Base-by-base conservation (phyloP, 2,888 invertebrate species). In the Eurytoma californica region DNA sequence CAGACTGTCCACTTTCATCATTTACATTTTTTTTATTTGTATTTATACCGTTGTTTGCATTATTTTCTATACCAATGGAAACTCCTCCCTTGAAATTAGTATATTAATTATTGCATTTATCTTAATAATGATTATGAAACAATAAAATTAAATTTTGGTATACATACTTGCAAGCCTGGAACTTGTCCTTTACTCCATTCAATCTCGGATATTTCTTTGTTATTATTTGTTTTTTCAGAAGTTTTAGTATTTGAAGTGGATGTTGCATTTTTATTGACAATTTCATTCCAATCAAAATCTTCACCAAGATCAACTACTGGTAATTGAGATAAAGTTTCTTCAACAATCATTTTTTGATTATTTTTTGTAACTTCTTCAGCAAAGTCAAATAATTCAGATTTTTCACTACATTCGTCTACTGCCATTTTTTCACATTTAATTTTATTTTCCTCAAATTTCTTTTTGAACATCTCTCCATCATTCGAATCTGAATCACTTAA, bases 141-240 rank as follows among this genome's bases (percentile, higher is more conserved):
- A 49, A 68, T 58, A 18, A 57, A 53, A 24, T 67, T 67, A 24
- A 5, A 47, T 16, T 5, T 47, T 18, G 4, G 5, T 16, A 5
- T 65, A 66, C 66, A 14, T 83, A 87, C 86, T 74, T 85, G 82
- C 28, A 87, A 80, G 65, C 82, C 85, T 53, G 84, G 72, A n/a
- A 87, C 76, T n/a, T 87, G 89, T n/a, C 90, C 90, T 81, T 86
- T 89, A 75, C 90, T 90, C 90, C 90, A 90, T 20, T 83, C 28
- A 55, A 69, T 0, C 80, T 74, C 28, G 81, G 63, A n/a, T 53
- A 63, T 74, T 77, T 30, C 14, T 72, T n/a, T 47, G 12, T 3
- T 63, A 79, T 18, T 63, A 79, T 18, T 57, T 75, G 4, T 2
- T 16, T 72, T 70, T 82, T 78, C 28, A 55, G 30, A n/a, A 47